These are phyloP conservation scores for Vollenhovia emeryi DNA, from an alignment of 1,140 invertebrate genomes.

Conservation along the genomic window DNA sequence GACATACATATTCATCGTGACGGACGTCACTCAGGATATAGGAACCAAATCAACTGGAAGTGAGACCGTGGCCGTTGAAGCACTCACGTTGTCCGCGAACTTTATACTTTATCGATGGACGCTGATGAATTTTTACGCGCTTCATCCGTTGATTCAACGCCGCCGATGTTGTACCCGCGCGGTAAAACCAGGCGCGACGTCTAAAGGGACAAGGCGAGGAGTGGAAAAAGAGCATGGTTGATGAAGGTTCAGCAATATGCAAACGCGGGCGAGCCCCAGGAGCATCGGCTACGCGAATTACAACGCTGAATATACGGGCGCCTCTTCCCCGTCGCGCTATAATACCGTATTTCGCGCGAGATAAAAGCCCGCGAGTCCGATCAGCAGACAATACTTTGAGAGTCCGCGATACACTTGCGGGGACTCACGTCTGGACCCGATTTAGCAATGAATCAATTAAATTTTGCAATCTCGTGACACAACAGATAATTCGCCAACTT, in stretches of 20 bases:
- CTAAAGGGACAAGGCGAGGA: not conserved
- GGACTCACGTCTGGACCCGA: not conserved
- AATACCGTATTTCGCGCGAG: slow-evolving; percentile 59
- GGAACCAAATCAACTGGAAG: slow-evolving; percentile 35
- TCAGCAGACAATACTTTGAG: not conserved
- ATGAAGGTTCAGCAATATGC: slow-evolving; percentile 62
- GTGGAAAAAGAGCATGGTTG: slow-evolving; percentile 23
- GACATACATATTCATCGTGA: slow-evolving; percentile 29
- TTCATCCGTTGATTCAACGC: not conserved
- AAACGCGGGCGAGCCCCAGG: slow-evolving; percentile 50
- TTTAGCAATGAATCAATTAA: not conserved
- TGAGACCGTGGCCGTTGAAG: not conserved
- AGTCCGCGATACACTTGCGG: not conserved
- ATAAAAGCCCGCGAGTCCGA: not conserved
- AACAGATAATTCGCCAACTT: too few species aligned
- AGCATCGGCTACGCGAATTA: slow-evolving; percentile 62
- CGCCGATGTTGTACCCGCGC: not conserved
- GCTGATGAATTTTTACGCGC: slow-evolving; percentile 65
- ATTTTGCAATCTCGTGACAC: not conserved
- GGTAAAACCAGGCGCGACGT: slow-evolving; percentile 27
- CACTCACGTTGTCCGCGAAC: not conserved
- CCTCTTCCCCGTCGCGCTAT: slow-evolving; percentile 85
- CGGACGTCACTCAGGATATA: slow-evolving; percentile 3
- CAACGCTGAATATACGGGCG: not conserved
- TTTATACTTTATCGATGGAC: slow-evolving; percentile 26